Conservation (phyloP, 1,140 invertebrate genomes). For the Dryas iulia region DNA sequence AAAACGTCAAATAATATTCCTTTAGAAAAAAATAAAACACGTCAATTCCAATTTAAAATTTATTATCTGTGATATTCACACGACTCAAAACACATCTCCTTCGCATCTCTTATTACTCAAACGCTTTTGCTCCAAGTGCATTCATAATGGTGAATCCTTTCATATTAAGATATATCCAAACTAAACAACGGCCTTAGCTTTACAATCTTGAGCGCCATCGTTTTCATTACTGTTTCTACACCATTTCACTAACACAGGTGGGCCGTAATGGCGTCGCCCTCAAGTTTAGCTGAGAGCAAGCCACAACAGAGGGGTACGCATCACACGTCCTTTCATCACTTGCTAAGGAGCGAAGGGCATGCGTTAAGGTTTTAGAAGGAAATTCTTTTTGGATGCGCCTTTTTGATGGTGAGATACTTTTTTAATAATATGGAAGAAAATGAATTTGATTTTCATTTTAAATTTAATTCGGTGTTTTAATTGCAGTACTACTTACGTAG, state of each 20-base stretch:
- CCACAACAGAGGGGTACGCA: slow-evolving; percentile 66
- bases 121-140: neutral
- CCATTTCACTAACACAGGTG: slow-evolving; percentile 45
- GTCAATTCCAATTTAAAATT: too few relatives aligned
- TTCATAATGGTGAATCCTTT: neutral
- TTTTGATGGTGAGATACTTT: too few relatives aligned
- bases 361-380: slow-evolving; percentile 20
- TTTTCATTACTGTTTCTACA: slow-evolving; percentile 36
- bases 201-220: slow-evolving; percentile 18
- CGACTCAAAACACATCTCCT: too few relatives aligned
- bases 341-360: slow-evolving; percentile 62
- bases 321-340: slow-evolving; percentile 74
- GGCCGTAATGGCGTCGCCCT: slow-evolving; percentile 45
- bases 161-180: slow-evolving; percentile 11
- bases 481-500: too few relatives aligned
- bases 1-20: too few relatives aligned
- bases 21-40: too few relatives aligned
- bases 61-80: neutral
- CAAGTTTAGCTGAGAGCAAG: slow-evolving; percentile 44
- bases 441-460: too few relatives aligned
- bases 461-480: too few relatives aligned
- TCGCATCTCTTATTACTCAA: neutral
- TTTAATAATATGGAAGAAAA: too few relatives aligned
- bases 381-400: slow-evolving; percentile 41
- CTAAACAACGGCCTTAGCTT: slow-evolving; percentile 8